Conservation (phyloP, 2,888 invertebrate genomes). For the Brachynemurus nebulosus region DNA sequence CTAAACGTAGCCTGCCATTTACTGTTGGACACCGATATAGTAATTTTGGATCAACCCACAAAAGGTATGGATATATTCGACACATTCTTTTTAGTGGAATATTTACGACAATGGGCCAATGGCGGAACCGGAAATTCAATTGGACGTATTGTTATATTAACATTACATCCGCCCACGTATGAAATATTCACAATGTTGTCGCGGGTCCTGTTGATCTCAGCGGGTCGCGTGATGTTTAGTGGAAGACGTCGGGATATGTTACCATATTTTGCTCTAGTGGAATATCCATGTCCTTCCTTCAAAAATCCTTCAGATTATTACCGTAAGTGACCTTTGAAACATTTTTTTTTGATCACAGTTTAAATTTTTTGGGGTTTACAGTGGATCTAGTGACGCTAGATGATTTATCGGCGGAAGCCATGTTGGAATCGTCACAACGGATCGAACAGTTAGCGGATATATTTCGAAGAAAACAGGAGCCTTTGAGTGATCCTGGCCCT, state of each 20-base stretch:
- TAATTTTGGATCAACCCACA: conserved; percentile 79
- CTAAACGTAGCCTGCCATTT: conserved; percentile 83
- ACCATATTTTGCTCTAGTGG: conserved; percentile 73
- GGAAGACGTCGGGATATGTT: conserved; percentile 82
- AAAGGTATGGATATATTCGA: conserved; percentile 89
- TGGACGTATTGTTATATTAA: conserved; percentile 75
- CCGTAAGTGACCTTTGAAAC: too few relatives aligned
- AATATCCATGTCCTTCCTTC: conserved; percentile 91
- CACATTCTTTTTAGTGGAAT: conserved; percentile 89
- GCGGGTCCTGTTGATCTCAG: conserved; percentile 72
- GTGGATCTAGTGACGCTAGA: conserved; percentile 90
- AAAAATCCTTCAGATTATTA: conserved; percentile 97
- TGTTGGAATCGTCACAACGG: conserved; percentile 86
- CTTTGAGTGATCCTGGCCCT: conserved; percentile 56
- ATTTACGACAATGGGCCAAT: conserved; percentile 78
- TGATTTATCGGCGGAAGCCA: conserved; percentile 84
- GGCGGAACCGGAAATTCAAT: conserved; percentile 31
- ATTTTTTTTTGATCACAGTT: conserved; percentile 1
- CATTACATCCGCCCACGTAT: conserved; percentile 86
- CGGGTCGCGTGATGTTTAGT: conserved; percentile 83
- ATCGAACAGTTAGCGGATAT: conserved; percentile 81
- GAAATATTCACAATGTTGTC: conserved; percentile 91
- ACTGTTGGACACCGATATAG: conserved; percentile 69
- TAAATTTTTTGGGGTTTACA: conserved; percentile 26
- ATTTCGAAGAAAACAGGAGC: conserved; percentile 52